Evolutionary conservation across 2,797 vertebrate genomes (phyloP).

Genomic region (Microctenopoma steveboyesi): DNA sequence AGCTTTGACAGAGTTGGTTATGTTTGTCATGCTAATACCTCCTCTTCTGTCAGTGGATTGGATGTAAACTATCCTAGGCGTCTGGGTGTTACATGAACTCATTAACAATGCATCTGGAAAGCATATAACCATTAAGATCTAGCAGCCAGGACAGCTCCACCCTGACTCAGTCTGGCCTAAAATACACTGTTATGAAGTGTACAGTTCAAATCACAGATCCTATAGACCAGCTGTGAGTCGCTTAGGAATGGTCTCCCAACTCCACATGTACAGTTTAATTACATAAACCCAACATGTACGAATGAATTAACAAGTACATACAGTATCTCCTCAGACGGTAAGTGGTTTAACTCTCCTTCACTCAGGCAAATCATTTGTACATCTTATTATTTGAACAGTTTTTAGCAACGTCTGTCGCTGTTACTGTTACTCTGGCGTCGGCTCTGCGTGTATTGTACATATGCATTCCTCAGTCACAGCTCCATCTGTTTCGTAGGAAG

Average conservation of each 20-base stretch:
- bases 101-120: conserved; percentile 70
- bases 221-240: conserved; percentile 12
- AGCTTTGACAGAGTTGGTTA: neutral
- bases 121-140: conserved; percentile 59
- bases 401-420: neutral
- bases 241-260: neutral
- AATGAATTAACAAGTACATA: neutral
- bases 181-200: conserved; percentile 34
- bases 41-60: conserved; percentile 9
- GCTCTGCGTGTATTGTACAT: conserved; percentile 40
- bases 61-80: conserved; percentile 15
- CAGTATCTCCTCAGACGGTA: neutral
- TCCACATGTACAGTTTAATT: neutral
- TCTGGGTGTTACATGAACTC: conserved; percentile 41
- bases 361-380: neutral
- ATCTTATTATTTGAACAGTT: neutral
- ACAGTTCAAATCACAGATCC: conserved; percentile 20
- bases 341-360: neutral
- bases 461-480: conserved; percentile 56
- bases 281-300: neutral
- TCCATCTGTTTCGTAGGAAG: conserved; percentile 70
- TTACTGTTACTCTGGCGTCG: neutral
- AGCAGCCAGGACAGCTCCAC: conserved; percentile 39
- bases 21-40: conserved; percentile 6
- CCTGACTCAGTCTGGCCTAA: conserved; percentile 29